Conservation (phyloP, 2,113 vertebrate genomes). For the Podilymbus podiceps region DNA sequence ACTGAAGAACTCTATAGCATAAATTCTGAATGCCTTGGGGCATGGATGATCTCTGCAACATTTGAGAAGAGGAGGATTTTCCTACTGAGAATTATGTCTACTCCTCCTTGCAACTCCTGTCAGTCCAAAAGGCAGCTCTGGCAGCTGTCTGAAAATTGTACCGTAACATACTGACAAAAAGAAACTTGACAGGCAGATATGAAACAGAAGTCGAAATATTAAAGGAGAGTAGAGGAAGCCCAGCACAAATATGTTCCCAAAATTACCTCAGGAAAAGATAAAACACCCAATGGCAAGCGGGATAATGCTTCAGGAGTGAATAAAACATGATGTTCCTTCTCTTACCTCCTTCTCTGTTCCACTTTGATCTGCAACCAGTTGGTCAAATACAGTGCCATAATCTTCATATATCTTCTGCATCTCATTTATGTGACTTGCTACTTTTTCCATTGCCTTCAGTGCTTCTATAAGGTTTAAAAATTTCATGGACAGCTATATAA, state of each 20-base stretch:
- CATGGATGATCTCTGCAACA: neutral
- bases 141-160: constrained; percentile 35
- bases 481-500: neutral
- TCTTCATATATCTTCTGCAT: constrained; percentile 99
- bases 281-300: neutral
- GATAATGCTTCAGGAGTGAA: neutral
- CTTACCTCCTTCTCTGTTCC: constrained; percentile 90
- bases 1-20: neutral
- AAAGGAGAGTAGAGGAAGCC: neutral
- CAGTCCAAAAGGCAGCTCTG: neutral
- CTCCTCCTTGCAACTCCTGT: neutral
- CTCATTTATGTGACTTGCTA: constrained; percentile 98
- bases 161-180: neutral
- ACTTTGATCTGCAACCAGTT: constrained; percentile 91
- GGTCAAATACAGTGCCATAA: constrained; percentile 94
- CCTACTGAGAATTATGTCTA: neutral
- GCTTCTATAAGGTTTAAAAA: constrained; percentile 80
- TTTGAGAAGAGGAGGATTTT: neutral
- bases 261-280: neutral
- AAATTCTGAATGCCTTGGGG: neutral
- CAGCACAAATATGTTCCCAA: neutral
- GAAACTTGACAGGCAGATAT: neutral
- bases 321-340: neutral
- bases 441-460: constrained; percentile 97
- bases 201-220: neutral